Evolutionary conservation across 2,888 invertebrate genomes (phyloP), one percentile per base, ranked within the genome.

Genomic region (Ryuthela nishihirai): DNA sequence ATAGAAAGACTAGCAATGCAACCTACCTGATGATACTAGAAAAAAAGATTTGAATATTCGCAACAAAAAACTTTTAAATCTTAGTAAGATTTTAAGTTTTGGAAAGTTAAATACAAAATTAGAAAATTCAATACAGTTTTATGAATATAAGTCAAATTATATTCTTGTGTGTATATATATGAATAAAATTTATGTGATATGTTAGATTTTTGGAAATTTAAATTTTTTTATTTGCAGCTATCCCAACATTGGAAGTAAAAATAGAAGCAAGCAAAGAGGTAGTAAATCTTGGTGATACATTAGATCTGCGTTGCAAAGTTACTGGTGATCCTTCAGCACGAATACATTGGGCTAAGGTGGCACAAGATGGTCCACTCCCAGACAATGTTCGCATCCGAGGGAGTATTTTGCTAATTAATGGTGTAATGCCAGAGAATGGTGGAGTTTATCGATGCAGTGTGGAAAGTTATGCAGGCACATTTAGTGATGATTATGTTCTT

Each of bases 381-480:
- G 70, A 76, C 43, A 82, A 84, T 69, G 79, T 83, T 47, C 76
- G 78, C 61, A 79, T 79, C 20, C 75, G 77, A 38, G 82, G 80
- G 21, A 77, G 77, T 24, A 73, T 80, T 43, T 72, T 87, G 38
- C 75, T 82, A 62, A 79, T 87, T 44, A 74, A 73, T 2, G 77
- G 79, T 62, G 79, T 85, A 1, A 74, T 76, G 49, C 73, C 78
- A 3, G 80, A 80, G 50, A 84, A 88, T 72, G 80, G 80, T 24
- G 87, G 86, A 36, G 73, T 78, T 5, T 88, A 88, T 71, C 76
- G 81, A 36, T 88, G 88, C 70, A 80, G 80, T 54, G 85, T 82
- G 1, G 72, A 75, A 48, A 80, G 80, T 21, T 68, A 71, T 4
- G 77, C 74, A 15, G 80, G 80, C 24, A 73, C 73, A 23, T 79